Evolutionary conservation across 2,888 invertebrate species (phyloP), one percentile per base, ranked within the genome.

Genomic region (Acleris cristana): DNA sequence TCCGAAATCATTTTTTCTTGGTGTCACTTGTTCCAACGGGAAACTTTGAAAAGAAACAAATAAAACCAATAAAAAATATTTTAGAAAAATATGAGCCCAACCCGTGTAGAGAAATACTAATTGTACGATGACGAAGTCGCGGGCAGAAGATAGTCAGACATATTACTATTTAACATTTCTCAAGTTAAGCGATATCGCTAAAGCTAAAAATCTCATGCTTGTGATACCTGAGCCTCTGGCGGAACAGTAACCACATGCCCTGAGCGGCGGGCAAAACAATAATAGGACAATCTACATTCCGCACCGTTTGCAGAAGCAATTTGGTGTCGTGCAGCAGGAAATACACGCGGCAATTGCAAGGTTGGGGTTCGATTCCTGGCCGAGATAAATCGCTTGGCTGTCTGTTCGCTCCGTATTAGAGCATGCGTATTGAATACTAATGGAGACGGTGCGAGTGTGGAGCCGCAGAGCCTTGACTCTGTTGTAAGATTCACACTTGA

Each of bases 391-490:
- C 84, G 84, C 74, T 71, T 69, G 65, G 82, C 83, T 84, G 87
- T 87, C 88, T 82, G 87, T 89, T 85, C 79, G 76, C 79, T 79
- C 86, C 86, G 85, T 91, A 89, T 92, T 89, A 87, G 87, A 85
- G 78, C 76, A 77, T 82, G 83, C 82, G 83, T 84, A 84, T 88
- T 88, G 92, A 87, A 92, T 91, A 89, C 89, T 87, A 91, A 90
- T 90, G 78, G 82, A 72, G 64, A 72, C 70, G 65, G 71, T 72
- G 77, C 79, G 74, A 78, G 79, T 80, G 79, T 75, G 76, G 21
- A 30, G 57, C 62, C 48, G 54, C 53, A 53, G 34, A 16, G 30
- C 44, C 8, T 45, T 56, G 49, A 44, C 8, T 16, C 8, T 14
- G 44, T 16, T 12, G 12, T 18, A 26, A 18, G 18, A 14, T 48